A percentile compares a stretch with the other conserved stretches of the same genome.
phyloP scores from a whole-genome alignment of 1,140 invertebrate genomes.

The Brachystomella parvula region DNA sequence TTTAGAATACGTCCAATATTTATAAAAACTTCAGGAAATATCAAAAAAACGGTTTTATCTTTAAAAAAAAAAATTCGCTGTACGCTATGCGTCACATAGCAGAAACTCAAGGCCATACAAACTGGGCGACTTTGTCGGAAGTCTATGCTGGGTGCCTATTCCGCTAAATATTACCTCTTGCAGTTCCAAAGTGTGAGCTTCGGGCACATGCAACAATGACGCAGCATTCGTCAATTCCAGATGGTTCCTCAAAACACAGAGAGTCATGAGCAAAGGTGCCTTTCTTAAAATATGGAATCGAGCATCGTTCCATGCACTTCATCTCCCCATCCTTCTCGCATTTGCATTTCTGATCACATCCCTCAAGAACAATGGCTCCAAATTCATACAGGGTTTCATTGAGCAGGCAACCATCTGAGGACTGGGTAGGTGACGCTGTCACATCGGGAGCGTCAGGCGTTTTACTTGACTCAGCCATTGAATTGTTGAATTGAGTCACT shows the following conservation, averaged over 20 bases:
- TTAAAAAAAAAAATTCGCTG: no score
- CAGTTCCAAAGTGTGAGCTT: slow-evolving; percentile 19
- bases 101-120: no score
- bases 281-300: slow-evolving; percentile 39
- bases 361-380: slow-evolving; percentile 40
- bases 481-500: background rate
- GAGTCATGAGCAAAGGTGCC: slow-evolving; percentile 50
- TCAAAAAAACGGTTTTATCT: no score
- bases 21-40: no score
- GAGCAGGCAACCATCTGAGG: slow-evolving; percentile 38
- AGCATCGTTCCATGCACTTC: slow-evolving; percentile 40
- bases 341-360: slow-evolving; percentile 41
- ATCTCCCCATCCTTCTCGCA: slow-evolving; percentile 38
- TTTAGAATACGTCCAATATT: no score
- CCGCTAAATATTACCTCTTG: slow-evolving; percentile 27
- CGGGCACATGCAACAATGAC: slow-evolving; percentile 56
- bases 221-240: slow-evolving; percentile 66
- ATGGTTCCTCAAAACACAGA: slow-evolving; percentile 59
- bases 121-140: no score
- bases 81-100: no score
- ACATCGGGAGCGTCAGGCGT: background rate
- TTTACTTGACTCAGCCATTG: background rate
- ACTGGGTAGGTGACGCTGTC: background rate
- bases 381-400: slow-evolving; percentile 39
- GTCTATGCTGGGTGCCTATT: no score